These are phyloP conservation scores for Chitala chitala DNA, from an alignment of 2,113 vertebrate genomes.

Conservation along the genomic window DNA sequence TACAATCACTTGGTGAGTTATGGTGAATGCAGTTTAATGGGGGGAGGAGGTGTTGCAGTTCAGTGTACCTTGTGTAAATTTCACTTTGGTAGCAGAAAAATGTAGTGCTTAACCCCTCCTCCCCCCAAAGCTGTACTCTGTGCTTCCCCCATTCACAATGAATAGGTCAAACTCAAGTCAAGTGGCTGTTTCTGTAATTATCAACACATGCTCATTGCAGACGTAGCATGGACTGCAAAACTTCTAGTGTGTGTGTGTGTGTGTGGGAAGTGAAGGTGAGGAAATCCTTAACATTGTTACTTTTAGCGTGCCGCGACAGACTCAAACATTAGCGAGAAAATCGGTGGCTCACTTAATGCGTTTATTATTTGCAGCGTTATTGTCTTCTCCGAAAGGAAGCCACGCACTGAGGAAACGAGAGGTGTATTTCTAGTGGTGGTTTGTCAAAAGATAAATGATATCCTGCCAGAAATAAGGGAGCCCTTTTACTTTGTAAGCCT, in stretches of 20 bases:
- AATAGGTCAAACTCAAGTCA: conserved; percentile 31
- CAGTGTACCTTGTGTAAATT: too few species aligned
- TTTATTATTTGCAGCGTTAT: conserved; percentile 3
- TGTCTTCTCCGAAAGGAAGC: conserved; percentile 29
- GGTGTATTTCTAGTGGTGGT: conserved; percentile 22
- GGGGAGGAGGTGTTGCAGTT: too few species aligned
- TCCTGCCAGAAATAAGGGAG: conserved; percentile 38
- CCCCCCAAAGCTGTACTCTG: too few species aligned
- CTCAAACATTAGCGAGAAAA: conserved; percentile 4
- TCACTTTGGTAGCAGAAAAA: too few species aligned
- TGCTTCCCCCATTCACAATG: conserved; percentile 28
- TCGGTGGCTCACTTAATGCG: background rate
- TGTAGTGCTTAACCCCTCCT: too few species aligned
- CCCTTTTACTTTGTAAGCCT: conserved; percentile 30
- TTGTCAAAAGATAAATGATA: conserved; percentile 42
- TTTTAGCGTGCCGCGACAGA: background rate
- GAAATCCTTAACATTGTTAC: conserved; percentile 18
- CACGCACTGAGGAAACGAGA: background rate
- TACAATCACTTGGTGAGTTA: too few species aligned
- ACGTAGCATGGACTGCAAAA: background rate
- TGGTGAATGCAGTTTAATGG: too few species aligned
- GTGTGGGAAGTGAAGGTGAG: background rate
- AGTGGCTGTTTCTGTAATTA: conserved; percentile 4
- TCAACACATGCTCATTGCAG: background rate
- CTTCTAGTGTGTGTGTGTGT: background rate